Base-by-base conservation (phyloP, 2,888 invertebrate genomes). In the Leucoptera coffeella region DNA sequence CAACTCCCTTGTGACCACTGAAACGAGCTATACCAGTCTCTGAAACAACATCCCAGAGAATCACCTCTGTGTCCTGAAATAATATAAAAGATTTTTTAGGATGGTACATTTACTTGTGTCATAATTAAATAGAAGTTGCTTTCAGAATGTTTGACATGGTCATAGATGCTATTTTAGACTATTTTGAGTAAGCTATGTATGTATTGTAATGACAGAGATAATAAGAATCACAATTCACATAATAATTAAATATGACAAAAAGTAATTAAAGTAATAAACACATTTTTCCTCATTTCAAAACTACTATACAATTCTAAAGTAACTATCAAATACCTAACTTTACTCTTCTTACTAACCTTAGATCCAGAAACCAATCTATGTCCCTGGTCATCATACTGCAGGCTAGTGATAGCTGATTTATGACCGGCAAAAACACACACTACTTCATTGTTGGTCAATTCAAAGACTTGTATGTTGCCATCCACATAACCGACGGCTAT, bases 11-110 rank as follows among this genome's bases (percentile, higher is more conserved):
- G 57, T 99, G 97, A 0, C 95, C 96, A 44, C 81, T 82, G 32
- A 99, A 76, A 30, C 95, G 75, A 42, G 85, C 90, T 22, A 92
- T 64, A 32, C 99, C 99, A 29, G 82, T 78, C 58, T 95, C 94
- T 26, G 89, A 84, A 4, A 97, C 85, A 4, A 92, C 80, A 65
- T 99, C 97, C 85, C 95, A 94, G 2, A 96, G 74, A 23, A 97
- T 88, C 4, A 97, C 78, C 52, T 94, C 89, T 4, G 92, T 92
- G 52, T 97, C 96, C 83, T 87, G 47, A 12, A 69, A 64, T n/a
- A n/a, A n/a, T n/a, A n/a, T n/a, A n/a, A n/a, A n/a, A n/a, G n/a
- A n/a, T n/a, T n/a, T n/a, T n/a, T n/a, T n/a, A n/a, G n/a, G n/a
- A n/a, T n/a, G n/a, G n/a, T n/a, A n/a, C n/a, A n/a, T n/a, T n/a